These are phyloP conservation scores for Caenorhabditis sulstoni DNA, from an alignment of 2,888 invertebrate genomes.

Conservation along the genomic window DNA sequence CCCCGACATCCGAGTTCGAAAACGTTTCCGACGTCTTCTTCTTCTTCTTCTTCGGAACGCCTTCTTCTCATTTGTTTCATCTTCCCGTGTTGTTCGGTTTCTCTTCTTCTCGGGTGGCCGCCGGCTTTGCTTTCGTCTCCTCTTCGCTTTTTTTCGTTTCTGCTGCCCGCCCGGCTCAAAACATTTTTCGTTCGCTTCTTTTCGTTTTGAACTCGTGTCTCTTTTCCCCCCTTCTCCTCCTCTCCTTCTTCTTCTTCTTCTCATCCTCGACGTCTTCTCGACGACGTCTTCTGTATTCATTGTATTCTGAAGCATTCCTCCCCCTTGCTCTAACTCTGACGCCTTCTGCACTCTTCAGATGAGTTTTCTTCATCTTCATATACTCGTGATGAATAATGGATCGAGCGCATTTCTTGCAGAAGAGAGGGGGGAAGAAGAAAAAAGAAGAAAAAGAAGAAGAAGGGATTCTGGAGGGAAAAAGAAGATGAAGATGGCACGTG, in stretches of 20 bases:
- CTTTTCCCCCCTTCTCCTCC: not conserved
- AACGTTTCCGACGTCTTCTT: not conserved
- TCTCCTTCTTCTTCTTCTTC: not conserved
- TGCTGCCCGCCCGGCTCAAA: constrained; percentile 5
- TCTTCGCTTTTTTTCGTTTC: constrained; percentile 1
- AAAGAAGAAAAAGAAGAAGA: constrained; percentile 7
- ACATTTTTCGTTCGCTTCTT: constrained; percentile 30
- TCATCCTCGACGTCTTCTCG: not conserved
- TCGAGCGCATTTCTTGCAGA: not conserved
- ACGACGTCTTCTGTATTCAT: constrained; percentile 5
- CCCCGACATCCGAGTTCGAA: not conserved
- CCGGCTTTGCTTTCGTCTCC: not conserved
- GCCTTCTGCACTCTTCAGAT: not conserved
- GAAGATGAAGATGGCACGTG: constrained; percentile 24
- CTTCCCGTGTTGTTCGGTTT: too few relatives aligned
- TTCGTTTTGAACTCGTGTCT: constrained; percentile 14
- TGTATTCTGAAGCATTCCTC: not conserved
- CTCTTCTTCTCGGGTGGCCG: not conserved
- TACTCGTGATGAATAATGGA: constrained; percentile 40
- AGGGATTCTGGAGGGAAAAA: not conserved
- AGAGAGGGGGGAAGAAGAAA: too few relatives aligned
- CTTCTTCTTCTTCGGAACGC: constrained; percentile 7
- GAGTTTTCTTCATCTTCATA: not conserved
- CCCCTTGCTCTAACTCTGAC: not conserved
- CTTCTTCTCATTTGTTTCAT: too few relatives aligned